phyloP scores from a whole-genome alignment of 2,797 vertebrate genomes.

The Vespertilio murinus region DNA sequence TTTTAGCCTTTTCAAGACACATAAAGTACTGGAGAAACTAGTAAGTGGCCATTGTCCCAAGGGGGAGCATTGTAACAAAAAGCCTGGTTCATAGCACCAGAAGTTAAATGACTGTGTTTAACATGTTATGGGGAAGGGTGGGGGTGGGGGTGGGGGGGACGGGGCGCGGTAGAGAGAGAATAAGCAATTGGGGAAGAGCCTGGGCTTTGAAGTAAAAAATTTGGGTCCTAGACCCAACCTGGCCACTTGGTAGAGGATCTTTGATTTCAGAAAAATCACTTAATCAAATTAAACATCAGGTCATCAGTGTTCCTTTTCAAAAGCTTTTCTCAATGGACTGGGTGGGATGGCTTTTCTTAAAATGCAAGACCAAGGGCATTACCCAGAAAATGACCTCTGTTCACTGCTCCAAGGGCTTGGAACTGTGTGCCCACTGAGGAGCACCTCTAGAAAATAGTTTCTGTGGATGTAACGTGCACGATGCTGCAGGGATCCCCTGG shows the following conservation, averaged over 20 bases:
- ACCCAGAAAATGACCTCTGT: slow-evolving; percentile 24
- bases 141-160: too few species aligned
- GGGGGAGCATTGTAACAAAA: not conserved
- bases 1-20: not conserved
- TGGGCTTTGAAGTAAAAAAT: not conserved
- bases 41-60: not conserved
- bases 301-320: not conserved
- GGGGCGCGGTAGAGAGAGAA: too few species aligned
- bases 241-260: not conserved
- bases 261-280: not conserved
- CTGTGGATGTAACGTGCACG: not conserved
- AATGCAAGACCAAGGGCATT: not conserved
- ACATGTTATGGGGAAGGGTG: too few species aligned
- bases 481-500: not conserved
- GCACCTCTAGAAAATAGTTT: not conserved
- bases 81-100: not conserved
- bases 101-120: not conserved
- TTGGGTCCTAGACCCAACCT: not conserved
- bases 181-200: not conserved
- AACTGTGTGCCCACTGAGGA: not conserved
- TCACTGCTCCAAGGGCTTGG: not conserved
- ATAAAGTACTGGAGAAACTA: not conserved
- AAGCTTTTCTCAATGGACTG: not conserved
- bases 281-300: not conserved
- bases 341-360: slow-evolving; percentile 46